Base-by-base conservation (phyloP, 1,140 invertebrate species). In the Trachymyrmex cornetzi region DNA sequence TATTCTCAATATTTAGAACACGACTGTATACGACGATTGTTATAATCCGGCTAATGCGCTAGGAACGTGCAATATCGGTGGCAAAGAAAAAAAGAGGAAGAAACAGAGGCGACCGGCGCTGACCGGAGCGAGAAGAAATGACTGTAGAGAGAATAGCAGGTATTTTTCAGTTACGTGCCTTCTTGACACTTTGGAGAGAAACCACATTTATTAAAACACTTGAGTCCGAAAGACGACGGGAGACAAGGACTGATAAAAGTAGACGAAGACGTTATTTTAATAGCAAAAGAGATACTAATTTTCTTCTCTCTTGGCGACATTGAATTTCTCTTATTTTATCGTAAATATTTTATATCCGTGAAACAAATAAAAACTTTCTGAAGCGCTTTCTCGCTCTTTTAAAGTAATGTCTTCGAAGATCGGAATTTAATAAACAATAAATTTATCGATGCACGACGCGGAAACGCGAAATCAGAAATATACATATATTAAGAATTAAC, bases 91-190 rank as follows among this genome's bases (percentile, higher is more conserved):
- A 30, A 85, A 34, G 50, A 59, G 27, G 34, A 48, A 44, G 64
- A 67, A 22, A 19, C 9, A 12, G n/a, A 7, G 30, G 5, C 24
- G 38, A 9, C 50, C n/a, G 16, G 22, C 4, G 27, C 77, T 14
- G 44, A 44, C 38, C 11, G 38, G 63, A 77, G 69, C 53, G 55
- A 50, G 61, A 61, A 38, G 38, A 77, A 12, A 77, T 48, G 82
- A 89, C 48, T 74, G 50, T 69, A 61, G 63, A 72, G 63, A 72
- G 75, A 89, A 61, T 82, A 64, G 50, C 75, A 50, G 86, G 63
- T 89, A 89, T 88, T 75, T 90, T 89, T 64, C 75, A 86, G 82
- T 90, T 72, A 90, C 82, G 89, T 90, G 89, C 89, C 89, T 90
- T 69, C 22, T 90, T 90, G 86, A 90, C 74, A 90, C 67, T 57